Evolutionary conservation across 2,888 invertebrate genomes (phyloP), one percentile per base, ranked within the genome.

Genomic region (Portevinia maculata): DNA sequence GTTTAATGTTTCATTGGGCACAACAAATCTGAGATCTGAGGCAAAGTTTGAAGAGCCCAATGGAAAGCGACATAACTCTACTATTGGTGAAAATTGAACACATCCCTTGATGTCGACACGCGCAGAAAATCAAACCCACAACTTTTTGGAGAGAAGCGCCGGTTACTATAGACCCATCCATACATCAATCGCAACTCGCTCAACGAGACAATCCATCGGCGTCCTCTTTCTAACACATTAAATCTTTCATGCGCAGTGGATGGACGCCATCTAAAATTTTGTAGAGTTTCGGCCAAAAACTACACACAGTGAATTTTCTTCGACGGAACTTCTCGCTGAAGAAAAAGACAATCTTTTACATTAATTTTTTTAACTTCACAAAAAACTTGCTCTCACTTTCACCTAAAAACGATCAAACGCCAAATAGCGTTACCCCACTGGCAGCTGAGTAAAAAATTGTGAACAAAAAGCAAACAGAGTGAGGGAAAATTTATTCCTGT

Each of bases 211-310:
- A 17, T 34, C 1, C 5, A 44, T 52, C 21, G 5, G 13, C 11
- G 7, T 57, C 65, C 76, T 32, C 64, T 57, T 28, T 76, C 70
- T 0, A 65, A 53, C 79, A 64, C 75, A 84, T 44, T 34, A 67
- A 65, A 84, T 69, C 52, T 70, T 85, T 62, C 86, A 86, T 86
- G 86, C 86, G 86, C 86, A 86, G 71, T 84, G 75, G 78, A 85
- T 85, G 86, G 87, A 87, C 87, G 87, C 87, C 87, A 87, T 87
- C 86, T 81, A 86, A 84, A 85, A 83, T 81, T 60, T 85, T 84
- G 81, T 85, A 86, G 85, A 86, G 75, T 85, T 86, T 87, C 86
- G 85, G 85, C 84, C 85, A 64, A 71, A 83, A 84, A 81, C 85
- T 75, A 84, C 67, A 69, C 39, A 2, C 60, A 69, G 67, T 84